Conservation (phyloP, 2,797 vertebrate genomes). For the Neosalanx taihuensis region DNA sequence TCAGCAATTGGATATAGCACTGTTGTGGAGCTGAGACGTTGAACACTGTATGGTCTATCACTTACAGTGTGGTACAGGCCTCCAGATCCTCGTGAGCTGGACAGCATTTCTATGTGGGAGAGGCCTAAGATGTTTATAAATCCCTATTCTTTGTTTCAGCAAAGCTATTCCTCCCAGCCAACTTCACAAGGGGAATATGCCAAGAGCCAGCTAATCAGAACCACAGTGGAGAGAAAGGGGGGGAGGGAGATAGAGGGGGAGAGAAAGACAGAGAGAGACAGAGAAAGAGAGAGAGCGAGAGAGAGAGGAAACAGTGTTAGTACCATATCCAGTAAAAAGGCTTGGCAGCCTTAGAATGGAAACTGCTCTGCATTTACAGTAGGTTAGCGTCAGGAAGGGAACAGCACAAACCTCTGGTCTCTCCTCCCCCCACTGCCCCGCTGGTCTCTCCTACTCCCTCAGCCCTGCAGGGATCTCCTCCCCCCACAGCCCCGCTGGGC, state of each 20-base stretch:
- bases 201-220: constrained; percentile 23
- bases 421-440: background rate
- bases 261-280: background rate
- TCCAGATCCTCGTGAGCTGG: background rate
- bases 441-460: background rate
- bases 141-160: constrained; percentile 4
- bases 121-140: constrained; percentile 5
- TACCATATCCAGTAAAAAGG: constrained; percentile 26
- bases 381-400: constrained; percentile 22
- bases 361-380: constrained; percentile 25
- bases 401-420: constrained; percentile 13
- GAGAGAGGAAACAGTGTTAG: constrained; percentile 1
- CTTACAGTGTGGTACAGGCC: background rate
- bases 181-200: background rate
- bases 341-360: constrained; percentile 1
- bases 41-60: background rate
- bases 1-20: constrained; percentile 6
- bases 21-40: background rate
- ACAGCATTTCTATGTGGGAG: constrained; percentile 13
- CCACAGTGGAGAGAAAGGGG: constrained; percentile 1
- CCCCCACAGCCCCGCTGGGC: background rate
- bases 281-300: background rate
- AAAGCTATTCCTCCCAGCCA: constrained; percentile 1
- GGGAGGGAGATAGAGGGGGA: constrained; percentile 12
- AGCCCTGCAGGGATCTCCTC: background rate